These are phyloP conservation scores for Himantopus leucocephalus DNA, from an alignment of 2,113 vertebrate genomes.

Conservation along the genomic window DNA sequence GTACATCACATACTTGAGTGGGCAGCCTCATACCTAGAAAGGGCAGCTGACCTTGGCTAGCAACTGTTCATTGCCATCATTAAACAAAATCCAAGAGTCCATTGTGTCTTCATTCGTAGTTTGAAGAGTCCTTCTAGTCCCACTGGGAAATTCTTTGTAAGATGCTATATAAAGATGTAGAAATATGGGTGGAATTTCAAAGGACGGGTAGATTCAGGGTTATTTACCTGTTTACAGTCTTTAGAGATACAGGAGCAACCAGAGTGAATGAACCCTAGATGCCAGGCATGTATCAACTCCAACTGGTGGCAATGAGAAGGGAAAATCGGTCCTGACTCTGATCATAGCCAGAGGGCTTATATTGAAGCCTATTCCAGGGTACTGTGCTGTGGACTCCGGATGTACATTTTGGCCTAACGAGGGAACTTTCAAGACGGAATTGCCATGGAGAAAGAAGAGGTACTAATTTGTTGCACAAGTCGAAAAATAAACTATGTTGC, in stretches of 20 bases:
- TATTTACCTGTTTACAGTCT: background rate
- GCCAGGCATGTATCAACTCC: background rate
- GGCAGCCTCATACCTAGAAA: background rate
- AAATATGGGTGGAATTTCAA: background rate
- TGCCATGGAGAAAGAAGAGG: background rate
- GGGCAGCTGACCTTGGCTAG: background rate
- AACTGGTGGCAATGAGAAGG: background rate
- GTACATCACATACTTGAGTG: fast-evolving
- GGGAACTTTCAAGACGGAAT: background rate
- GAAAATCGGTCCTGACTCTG: background rate
- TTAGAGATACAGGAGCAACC: background rate
- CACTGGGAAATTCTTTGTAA: background rate
- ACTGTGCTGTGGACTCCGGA: background rate
- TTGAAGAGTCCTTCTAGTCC: background rate
- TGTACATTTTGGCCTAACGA: background rate
- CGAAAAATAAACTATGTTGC: background rate
- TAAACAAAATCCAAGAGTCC: background rate
- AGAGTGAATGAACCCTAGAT: background rate
- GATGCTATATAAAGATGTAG: background rate
- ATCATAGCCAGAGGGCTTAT: background rate
- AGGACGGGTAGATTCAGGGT: background rate
- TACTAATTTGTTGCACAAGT: background rate
- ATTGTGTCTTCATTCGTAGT: background rate
- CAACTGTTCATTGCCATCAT: background rate
- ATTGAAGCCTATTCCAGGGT: background rate